phyloP scores from a whole-genome alignment of 2,113 vertebrate species.

The Barnardius zonarius region DNA sequence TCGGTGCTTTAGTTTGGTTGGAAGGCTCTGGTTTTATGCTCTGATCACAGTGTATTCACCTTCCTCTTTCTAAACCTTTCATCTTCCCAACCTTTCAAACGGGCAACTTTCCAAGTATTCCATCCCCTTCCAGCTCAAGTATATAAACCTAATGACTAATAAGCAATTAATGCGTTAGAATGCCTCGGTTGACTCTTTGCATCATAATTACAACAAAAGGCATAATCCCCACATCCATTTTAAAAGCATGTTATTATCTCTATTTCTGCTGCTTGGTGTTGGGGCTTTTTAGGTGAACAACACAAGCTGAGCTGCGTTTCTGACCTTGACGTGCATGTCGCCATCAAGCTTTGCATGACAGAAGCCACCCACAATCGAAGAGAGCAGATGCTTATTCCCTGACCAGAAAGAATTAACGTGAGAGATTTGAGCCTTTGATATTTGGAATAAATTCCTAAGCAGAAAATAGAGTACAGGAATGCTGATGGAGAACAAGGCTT shows the following conservation, averaged over 20 bases:
- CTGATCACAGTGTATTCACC: neutral
- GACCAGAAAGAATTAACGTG: neutral
- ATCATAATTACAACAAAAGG: neutral
- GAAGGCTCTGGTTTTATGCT: neutral
- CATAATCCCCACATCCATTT: neutral
- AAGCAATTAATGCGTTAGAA: neutral
- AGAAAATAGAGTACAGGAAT: neutral
- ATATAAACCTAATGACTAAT: neutral
- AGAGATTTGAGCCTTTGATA: neutral
- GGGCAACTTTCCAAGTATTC: neutral
- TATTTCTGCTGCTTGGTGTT: neutral
- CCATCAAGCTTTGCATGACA: neutral
- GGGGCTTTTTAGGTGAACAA: neutral
- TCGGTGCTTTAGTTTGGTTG: neutral
- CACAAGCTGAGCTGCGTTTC: neutral
- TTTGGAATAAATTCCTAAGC: neutral
- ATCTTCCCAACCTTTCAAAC: neutral
- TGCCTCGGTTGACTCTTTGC: neutral
- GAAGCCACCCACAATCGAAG: neutral
- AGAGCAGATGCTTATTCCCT: neutral
- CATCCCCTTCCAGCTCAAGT: neutral
- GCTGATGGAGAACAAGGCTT: neutral
- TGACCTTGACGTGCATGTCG: neutral
- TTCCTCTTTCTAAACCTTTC: neutral
- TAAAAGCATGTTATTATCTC: neutral